A percentile compares a stretch with the other conserved stretches of the same genome.
These are phyloP conservation scores for Trissonchulus latispiculum DNA, from an alignment of 2,888 invertebrate genomes.

Conservation along the genomic window DNA sequence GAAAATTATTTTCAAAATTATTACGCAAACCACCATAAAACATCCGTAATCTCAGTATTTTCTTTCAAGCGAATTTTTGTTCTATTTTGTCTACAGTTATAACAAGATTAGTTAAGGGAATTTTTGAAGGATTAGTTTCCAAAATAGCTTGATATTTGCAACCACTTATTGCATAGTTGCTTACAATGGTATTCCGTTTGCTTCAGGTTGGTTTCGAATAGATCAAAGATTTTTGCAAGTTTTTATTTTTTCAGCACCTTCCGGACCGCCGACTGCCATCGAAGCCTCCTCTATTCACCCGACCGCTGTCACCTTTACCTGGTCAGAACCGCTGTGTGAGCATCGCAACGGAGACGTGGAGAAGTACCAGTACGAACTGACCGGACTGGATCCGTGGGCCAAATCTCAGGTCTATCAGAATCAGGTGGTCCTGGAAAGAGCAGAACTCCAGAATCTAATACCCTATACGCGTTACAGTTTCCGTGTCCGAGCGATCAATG, in stretches of 20 bases:
- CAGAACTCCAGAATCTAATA: conserved; percentile 36
- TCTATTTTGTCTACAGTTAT: no score
- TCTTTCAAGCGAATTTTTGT: no score
- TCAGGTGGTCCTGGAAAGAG: conserved; percentile 7
- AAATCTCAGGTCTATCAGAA: conserved; percentile 1
- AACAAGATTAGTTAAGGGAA: no score
- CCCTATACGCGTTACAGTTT: conserved; percentile 41
- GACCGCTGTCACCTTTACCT: conserved; percentile 36
- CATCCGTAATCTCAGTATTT: no score
- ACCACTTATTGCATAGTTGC: no score
- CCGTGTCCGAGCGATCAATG: conserved; percentile 38
- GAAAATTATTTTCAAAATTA: no score
- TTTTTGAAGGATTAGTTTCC: no score
- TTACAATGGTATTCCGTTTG: no score
- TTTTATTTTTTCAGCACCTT: conserved; percentile 18
- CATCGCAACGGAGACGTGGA: conserved; percentile 40
- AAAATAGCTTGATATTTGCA: no score
- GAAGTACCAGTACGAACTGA: conserved; percentile 40
- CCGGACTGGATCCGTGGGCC: conserved; percentile 34
- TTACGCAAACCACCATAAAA: no score
- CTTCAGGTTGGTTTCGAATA: conserved; percentile 29
- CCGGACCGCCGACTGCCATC: conserved; percentile 18
- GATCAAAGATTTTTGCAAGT: background rate
- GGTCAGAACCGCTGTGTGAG: conserved; percentile 42
- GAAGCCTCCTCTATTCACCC: background rate